Evolutionary conservation across 2,113 vertebrate species (phyloP).

Genomic region (Chlamydotis undulata): DNA sequence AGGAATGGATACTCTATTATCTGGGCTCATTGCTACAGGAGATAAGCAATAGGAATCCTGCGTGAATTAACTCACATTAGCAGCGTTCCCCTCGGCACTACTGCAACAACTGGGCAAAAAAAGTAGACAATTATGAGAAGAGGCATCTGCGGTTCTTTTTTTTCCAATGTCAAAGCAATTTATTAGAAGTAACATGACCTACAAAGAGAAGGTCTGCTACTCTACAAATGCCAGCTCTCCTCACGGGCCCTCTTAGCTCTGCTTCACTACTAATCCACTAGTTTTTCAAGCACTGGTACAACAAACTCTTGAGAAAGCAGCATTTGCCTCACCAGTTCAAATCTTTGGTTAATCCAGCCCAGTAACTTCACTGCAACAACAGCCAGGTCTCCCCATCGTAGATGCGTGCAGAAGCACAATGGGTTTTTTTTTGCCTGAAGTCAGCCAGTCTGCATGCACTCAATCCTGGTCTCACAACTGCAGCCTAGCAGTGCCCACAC

Average conservation of each 20-base stretch:
- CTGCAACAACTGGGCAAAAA: neutral
- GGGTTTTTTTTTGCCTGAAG: neutral
- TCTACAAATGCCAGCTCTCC: neutral
- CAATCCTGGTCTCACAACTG: neutral
- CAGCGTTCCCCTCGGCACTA: neutral
- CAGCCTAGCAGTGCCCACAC: fast-evolving
- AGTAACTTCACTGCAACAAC: neutral
- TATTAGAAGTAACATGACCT: neutral
- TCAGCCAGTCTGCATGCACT: fast-evolving
- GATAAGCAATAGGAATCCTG: neutral
- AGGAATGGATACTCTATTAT: neutral
- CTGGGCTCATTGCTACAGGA: neutral
- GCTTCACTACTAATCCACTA: neutral
- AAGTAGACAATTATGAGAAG: neutral
- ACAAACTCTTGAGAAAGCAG: neutral
- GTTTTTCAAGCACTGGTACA: neutral
- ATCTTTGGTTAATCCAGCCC: neutral
- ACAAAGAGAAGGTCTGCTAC: neutral
- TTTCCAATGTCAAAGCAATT: neutral
- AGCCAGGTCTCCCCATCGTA: neutral
- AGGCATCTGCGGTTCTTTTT: neutral
- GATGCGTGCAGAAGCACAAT: fast-evolving
- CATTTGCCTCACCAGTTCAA: neutral
- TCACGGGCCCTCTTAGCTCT: neutral
- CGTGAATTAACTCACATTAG: neutral